Conservation (phyloP, 2,888 invertebrate genomes). For the Xylocampa areola region DNA sequence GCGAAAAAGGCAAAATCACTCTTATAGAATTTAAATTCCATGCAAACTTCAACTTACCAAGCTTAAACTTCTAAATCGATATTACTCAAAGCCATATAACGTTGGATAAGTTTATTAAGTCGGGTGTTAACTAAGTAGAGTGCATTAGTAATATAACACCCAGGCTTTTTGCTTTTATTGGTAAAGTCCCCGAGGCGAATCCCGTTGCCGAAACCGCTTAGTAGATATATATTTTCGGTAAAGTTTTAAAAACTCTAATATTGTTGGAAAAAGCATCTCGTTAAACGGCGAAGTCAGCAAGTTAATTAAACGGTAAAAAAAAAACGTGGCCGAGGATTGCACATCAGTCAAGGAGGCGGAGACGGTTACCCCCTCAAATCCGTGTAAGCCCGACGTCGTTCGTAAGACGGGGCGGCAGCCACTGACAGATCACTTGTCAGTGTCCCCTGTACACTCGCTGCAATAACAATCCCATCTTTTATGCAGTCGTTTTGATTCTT, state of each 20-base stretch:
- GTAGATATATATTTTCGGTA: constrained; percentile 1
- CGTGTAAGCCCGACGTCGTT: constrained; percentile 70
- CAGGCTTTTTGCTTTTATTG: background rate
- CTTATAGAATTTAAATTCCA: constrained; percentile 10
- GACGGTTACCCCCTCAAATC: constrained; percentile 72
- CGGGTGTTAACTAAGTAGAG: background rate
- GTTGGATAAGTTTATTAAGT: background rate
- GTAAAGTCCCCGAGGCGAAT: background rate
- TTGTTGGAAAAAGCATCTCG: constrained; percentile 25
- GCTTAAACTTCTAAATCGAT: constrained; percentile 2
- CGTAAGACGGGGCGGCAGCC: constrained; percentile 57
- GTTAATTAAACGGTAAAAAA: constrained; percentile 60
- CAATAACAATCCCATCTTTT: constrained; percentile 57
- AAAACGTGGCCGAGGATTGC: constrained; percentile 59
- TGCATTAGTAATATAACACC: constrained; percentile 1
- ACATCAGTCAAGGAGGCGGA: constrained; percentile 74
- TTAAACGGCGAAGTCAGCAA: constrained; percentile 48
- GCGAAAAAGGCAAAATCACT: background rate
- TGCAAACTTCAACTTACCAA: background rate
- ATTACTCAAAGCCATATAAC: background rate
- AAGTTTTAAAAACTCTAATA: constrained; percentile 21
- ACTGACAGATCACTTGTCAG: constrained; percentile 78
- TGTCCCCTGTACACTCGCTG: constrained; percentile 59
- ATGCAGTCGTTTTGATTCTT: constrained; percentile 45
- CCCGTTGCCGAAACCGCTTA: constrained; percentile 5